Percentiles rank a stretch among this genome's conserved stretches.
Evolutionary conservation across 2,888 invertebrate genomes (phyloP).

Genomic region (Leptinotarsa juncta): DNA sequence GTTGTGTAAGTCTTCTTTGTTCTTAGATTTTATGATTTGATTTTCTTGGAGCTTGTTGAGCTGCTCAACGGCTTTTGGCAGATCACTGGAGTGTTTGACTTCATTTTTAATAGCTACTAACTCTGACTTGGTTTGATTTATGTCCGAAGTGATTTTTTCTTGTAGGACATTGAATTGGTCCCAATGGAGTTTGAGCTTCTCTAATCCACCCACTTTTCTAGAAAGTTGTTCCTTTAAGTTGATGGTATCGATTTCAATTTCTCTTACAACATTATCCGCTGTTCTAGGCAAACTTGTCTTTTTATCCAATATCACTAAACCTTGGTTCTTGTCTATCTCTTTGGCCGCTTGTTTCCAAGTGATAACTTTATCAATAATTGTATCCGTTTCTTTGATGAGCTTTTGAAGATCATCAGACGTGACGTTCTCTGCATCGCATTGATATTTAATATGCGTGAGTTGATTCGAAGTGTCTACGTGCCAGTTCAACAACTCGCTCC

Average conservation of each 20-base stretch:
- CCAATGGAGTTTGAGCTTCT: constrained; percentile 81
- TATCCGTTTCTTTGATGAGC: constrained; percentile 77
- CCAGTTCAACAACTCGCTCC: constrained; percentile 86
- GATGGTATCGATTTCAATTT: constrained; percentile 78
- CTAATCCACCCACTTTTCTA: constrained; percentile 75
- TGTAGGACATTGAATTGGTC: constrained; percentile 80
- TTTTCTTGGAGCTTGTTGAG: constrained; percentile 68
- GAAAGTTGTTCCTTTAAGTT: constrained; percentile 76
- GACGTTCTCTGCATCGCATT: constrained; percentile 80
- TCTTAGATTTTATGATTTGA: constrained; percentile 72
- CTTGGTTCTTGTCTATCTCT: constrained; percentile 75
- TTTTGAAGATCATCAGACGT: constrained; percentile 77
- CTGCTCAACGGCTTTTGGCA: constrained; percentile 67
- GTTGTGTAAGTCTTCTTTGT: constrained; percentile 80
- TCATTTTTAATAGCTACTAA: constrained; percentile 71
- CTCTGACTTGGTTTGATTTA: constrained; percentile 71
- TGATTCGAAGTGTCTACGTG: constrained; percentile 83
- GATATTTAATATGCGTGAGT: constrained; percentile 82
- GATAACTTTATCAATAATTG: constrained; percentile 74
- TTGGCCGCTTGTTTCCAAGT: constrained; percentile 79
- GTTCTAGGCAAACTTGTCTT: constrained; percentile 77
- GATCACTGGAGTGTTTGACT: constrained; percentile 66
- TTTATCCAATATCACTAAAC: constrained; percentile 77
- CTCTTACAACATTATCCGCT: constrained; percentile 78
- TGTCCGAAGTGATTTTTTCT: constrained; percentile 74